Conservation (phyloP, 1,140 invertebrate genomes). For the Lepidurus couesii region DNA sequence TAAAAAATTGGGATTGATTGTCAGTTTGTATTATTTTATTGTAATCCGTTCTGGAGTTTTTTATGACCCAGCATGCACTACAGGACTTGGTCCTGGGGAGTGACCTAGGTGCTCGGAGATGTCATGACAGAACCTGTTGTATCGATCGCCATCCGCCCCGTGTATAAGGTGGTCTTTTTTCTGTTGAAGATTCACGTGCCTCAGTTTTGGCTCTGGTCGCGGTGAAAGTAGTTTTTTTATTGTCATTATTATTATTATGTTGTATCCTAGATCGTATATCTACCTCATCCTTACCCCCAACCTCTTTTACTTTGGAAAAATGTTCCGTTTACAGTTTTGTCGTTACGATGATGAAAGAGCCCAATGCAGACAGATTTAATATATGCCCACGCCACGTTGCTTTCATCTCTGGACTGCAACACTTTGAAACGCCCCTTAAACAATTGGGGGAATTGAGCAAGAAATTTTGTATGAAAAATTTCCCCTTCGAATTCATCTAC, state of each 20-base stretch:
- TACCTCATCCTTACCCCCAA: not conserved
- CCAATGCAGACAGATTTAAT: not conserved
- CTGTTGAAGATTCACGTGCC: not conserved
- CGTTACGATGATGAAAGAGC: not conserved
- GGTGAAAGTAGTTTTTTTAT: not conserved
- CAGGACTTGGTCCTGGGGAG: not conserved
- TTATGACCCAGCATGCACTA: too few relatives aligned
- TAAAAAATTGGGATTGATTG: too few relatives aligned
- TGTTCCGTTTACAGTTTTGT: not conserved
- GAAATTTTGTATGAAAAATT: too few relatives aligned
- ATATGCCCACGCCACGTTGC: not conserved
- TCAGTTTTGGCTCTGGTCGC: not conserved
- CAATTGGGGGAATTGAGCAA: not conserved
- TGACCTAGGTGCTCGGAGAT: not conserved
- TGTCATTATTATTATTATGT: not conserved
- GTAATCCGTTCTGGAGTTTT: too few relatives aligned
- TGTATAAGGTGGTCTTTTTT: not conserved
- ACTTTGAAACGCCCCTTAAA: not conserved
- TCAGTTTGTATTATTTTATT: too few relatives aligned
- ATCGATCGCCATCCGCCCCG: not conserved
- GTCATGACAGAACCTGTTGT: slow-evolving; percentile 9
- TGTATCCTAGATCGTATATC: not conserved
- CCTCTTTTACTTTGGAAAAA: not conserved
- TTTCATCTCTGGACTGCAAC: not conserved
- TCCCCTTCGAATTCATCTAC: too few relatives aligned